Conservation (phyloP, 2,797 vertebrate genomes). For the Neoniphon sammara region DNA sequence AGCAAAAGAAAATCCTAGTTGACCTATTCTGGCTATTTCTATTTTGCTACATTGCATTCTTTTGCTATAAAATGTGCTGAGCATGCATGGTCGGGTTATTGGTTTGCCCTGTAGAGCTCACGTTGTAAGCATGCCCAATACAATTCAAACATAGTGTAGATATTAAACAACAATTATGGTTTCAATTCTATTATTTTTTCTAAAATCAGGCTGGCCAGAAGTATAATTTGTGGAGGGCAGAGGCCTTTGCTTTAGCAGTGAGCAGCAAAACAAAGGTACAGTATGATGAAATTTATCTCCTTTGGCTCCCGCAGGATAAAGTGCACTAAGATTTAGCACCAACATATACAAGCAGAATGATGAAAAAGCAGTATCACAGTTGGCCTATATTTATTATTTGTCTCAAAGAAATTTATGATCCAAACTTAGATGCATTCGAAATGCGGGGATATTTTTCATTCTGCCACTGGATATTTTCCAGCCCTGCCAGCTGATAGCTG, state of each 20-base stretch:
- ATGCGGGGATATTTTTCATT: constrained; percentile 37
- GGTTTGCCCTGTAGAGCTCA: too few species aligned
- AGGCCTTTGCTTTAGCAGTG: not conserved
- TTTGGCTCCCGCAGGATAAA: constrained; percentile 1
- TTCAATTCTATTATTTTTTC: too few species aligned
- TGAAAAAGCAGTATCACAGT: not conserved
- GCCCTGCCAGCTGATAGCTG: constrained; percentile 29
- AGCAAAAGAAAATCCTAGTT: too few species aligned
- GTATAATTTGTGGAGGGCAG: not conserved
- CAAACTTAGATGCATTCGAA: constrained; percentile 33
- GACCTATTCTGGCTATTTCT: too few species aligned
- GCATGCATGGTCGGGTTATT: too few species aligned
- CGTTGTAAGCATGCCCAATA: too few species aligned
- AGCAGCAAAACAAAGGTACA: not conserved
- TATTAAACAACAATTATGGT: too few species aligned
- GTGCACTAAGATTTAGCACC: not conserved
- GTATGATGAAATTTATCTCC: not conserved
- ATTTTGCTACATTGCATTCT: too few species aligned
- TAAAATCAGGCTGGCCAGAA: not conserved
- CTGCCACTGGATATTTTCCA: constrained; percentile 43
- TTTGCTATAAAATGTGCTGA: too few species aligned
- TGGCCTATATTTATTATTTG: constrained; percentile 27
- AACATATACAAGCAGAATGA: constrained; percentile 17
- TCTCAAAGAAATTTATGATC: constrained; percentile 41
- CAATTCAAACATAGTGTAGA: too few species aligned